Conservation (phyloP, 2,888 invertebrate genomes). For the Tribolium freemani region DNA sequence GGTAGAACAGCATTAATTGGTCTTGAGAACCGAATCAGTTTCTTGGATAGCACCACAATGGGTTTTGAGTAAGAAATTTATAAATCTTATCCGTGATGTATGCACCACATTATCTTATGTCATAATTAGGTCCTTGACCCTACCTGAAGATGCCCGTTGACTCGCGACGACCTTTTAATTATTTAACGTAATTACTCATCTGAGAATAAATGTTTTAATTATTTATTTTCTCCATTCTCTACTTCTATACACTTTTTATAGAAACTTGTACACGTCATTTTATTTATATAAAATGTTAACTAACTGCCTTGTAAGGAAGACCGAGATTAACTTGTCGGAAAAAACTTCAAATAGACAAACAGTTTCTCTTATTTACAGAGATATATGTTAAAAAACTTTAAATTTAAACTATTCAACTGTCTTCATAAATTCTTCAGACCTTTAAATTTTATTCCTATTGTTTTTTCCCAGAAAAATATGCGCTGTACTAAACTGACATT, state of each 20-base stretch:
- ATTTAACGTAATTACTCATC: slow-evolving; percentile 62
- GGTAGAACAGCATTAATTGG: slow-evolving; percentile 34
- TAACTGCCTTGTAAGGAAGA: slow-evolving; percentile 10
- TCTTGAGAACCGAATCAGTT: slow-evolving; percentile 39
- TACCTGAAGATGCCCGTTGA: slow-evolving; percentile 58
- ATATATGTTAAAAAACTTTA: slow-evolving; percentile 14
- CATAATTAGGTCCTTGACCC: slow-evolving; percentile 63
- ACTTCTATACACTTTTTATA: slow-evolving; percentile 35
- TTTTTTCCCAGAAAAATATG: not conserved
- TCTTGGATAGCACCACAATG: slow-evolving; percentile 39
- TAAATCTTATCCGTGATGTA: slow-evolving; percentile 46
- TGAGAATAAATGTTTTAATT: slow-evolving; percentile 61
- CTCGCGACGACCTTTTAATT: slow-evolving; percentile 62
- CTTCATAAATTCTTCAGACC: slow-evolving; percentile 15
- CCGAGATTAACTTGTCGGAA: slow-evolving; percentile 17
- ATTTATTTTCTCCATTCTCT: slow-evolving; percentile 53
- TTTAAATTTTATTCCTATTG: not conserved
- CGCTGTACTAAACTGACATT: slow-evolving; percentile 21
- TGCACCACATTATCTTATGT: slow-evolving; percentile 54
- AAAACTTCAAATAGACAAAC: slow-evolving; percentile 24
- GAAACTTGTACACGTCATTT: slow-evolving; percentile 32
- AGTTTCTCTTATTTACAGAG: slow-evolving; percentile 16
- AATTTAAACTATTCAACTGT: slow-evolving; percentile 15
- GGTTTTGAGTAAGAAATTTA: slow-evolving; percentile 39
- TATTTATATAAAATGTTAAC: slow-evolving; percentile 36